Evolutionary conservation across 2,797 vertebrate genomes (phyloP).

Genomic region (Megalops cyprinoides): DNA sequence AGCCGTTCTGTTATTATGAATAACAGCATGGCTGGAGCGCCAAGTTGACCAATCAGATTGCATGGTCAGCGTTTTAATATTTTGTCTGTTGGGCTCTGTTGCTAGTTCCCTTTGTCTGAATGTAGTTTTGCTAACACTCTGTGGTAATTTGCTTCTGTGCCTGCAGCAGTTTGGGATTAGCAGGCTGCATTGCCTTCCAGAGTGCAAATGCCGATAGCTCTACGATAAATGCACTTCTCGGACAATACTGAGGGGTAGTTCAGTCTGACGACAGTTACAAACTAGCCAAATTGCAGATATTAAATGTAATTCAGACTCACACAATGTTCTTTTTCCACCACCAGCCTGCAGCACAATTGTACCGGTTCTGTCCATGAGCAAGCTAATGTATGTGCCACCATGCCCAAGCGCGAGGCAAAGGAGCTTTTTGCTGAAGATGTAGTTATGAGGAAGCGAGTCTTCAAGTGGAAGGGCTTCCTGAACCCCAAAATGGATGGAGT

Average conservation of each 20-base stretch:
- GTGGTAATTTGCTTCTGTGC: too few relatives aligned
- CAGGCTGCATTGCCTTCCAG: neutral
- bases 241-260: neutral
- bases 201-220: neutral
- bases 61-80: too few relatives aligned
- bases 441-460: neutral
- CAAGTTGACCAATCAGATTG: too few relatives aligned
- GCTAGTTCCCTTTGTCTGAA: too few relatives aligned
- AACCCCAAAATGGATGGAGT: neutral
- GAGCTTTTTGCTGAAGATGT: neutral
- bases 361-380: neutral
- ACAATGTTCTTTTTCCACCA: neutral
- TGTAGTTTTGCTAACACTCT: too few relatives aligned
- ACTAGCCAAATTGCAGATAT: neutral
- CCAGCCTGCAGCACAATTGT: neutral
- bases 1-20: too few relatives aligned
- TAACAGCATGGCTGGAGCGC: too few relatives aligned
- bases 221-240: too few relatives aligned
- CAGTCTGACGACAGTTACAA: neutral
- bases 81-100: too few relatives aligned
- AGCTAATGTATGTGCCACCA: neutral
- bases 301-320: neutral
- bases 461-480: neutral
- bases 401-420: neutral
- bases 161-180: neutral